Evolutionary conservation across 2,113 vertebrate species (phyloP).

Genomic region (Marmota flaviventris): DNA sequence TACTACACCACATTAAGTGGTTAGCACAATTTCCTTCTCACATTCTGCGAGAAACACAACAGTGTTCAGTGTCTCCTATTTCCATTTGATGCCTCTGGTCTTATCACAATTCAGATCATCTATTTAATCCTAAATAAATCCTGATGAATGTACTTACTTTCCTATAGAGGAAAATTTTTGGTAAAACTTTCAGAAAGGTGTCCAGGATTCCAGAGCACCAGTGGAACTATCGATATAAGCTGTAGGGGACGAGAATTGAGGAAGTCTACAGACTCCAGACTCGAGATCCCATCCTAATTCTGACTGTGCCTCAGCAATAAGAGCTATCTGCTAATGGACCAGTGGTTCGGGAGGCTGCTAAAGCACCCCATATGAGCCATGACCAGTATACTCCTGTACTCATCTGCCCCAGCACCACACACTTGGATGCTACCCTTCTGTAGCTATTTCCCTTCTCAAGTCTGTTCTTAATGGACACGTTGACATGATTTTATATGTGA

Average conservation of each 20-base stretch:
- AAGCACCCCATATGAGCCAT: accelerated
- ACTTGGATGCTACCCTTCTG: neutral
- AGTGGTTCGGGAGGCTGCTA: neutral
- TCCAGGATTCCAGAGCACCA: neutral
- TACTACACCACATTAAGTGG: accelerated
- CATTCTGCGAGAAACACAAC: neutral
- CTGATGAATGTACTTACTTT: neutral
- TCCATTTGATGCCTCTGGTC: neutral
- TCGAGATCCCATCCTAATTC: neutral
- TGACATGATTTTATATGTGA: neutral
- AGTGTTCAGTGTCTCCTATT: accelerated
- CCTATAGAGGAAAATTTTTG: neutral
- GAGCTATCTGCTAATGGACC: no score
- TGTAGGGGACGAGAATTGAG: neutral
- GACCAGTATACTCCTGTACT: accelerated
- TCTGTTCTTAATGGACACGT: neutral
- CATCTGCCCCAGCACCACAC: no score
- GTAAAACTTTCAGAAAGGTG: neutral
- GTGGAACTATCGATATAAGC: neutral
- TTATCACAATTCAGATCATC: neutral
- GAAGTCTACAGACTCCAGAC: neutral
- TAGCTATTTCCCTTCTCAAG: neutral
- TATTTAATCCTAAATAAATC: neutral
- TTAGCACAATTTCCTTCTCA: neutral
- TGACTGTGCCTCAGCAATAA: neutral